Evolutionary conservation across 2,888 invertebrate genomes (phyloP).

Genomic region (Troides oblongomaculatus): DNA sequence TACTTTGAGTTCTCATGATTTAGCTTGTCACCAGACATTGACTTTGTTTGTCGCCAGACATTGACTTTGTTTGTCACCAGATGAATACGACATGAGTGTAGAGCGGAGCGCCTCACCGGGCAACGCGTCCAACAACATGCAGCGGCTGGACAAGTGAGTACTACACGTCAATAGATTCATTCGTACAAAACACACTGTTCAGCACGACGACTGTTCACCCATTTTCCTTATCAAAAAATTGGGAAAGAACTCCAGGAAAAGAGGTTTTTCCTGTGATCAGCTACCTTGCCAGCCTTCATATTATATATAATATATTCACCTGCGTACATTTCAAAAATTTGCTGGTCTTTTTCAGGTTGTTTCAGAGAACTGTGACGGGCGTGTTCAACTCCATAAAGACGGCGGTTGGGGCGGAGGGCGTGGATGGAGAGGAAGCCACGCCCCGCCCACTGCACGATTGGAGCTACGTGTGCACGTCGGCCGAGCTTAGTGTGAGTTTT

Average conservation of each 20-base stretch:
- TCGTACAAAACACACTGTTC: no score
- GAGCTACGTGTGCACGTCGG: constrained; percentile 59
- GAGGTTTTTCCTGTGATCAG: no score
- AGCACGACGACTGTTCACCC: no score
- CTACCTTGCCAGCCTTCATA: no score
- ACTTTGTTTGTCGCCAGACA: no score
- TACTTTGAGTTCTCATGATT: no score
- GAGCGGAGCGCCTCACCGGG: constrained; percentile 60
- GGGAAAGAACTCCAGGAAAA: no score
- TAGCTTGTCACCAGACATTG: constrained; percentile 37
- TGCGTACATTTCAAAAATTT: no score
- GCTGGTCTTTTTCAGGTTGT: constrained; percentile 67
- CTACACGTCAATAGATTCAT: background rate
- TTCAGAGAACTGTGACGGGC: constrained; percentile 88
- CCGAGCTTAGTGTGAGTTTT: constrained; percentile 50
- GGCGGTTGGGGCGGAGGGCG: constrained; percentile 66
- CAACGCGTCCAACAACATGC: constrained; percentile 73
- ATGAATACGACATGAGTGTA: constrained; percentile 67
- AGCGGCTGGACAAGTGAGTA: constrained; percentile 70
- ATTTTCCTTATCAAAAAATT: no score
- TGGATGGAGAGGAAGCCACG: constrained; percentile 51
- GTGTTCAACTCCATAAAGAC: constrained; percentile 89
- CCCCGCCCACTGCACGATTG: constrained; percentile 61
- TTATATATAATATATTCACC: no score
- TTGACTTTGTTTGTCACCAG: constrained; percentile 38